Conservation (phyloP, 1,140 invertebrate genomes). For the Neomicropteryx cornuta region DNA sequence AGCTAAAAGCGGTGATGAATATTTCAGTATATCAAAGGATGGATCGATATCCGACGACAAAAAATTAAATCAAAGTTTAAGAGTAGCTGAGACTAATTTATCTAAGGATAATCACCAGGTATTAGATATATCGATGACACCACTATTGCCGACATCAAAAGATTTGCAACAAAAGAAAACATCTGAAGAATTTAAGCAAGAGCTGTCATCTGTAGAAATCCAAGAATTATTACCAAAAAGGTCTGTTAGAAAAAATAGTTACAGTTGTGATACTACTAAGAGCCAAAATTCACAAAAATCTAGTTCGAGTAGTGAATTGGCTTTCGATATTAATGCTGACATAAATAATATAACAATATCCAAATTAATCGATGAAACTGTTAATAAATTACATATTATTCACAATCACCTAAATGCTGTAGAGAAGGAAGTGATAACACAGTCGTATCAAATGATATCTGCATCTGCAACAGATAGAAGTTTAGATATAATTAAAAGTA, state of each 20-base stretch:
- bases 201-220: too few species aligned
- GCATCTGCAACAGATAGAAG: constrained; percentile 48
- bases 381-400: too few species aligned
- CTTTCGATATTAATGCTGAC: constrained; percentile 21
- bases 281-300: constrained; percentile 36
- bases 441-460: constrained; percentile 50
- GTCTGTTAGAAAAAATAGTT: too few species aligned
- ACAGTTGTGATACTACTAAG: too few species aligned
- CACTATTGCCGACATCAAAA: too few species aligned
- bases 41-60: constrained; percentile 31
- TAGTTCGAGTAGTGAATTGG: constrained; percentile 32
- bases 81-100: constrained; percentile 39
- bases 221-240: too few species aligned
- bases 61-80: constrained; percentile 33
- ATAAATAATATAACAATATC: constrained; percentile 9
- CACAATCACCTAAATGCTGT: constrained; percentile 40
- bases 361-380: constrained; percentile 13
- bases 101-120: too few species aligned
- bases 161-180: too few species aligned
- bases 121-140: too few species aligned
- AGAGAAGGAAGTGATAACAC: constrained; percentile 46
- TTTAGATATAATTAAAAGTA: constrained; percentile 48
- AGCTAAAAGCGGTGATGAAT: constrained; percentile 42
- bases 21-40: constrained; percentile 41
- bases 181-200: too few species aligned